phyloP scores from a whole-genome alignment of 2,797 vertebrate genomes.

The Coccyzus lansbergi region DNA sequence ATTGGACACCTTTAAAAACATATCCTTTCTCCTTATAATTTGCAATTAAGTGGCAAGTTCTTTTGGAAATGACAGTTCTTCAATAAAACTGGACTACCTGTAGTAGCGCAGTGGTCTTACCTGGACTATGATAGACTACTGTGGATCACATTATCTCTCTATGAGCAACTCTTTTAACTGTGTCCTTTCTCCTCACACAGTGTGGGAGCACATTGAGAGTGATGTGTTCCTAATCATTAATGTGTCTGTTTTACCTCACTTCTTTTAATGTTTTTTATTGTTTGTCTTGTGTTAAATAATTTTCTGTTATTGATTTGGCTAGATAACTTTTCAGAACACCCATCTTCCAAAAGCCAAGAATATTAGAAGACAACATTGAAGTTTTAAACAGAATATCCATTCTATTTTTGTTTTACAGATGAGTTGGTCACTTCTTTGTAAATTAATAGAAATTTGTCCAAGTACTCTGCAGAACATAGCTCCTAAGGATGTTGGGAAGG shows the following conservation, averaged over 20 bases:
- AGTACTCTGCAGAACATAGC: constrained; percentile 81
- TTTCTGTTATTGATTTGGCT: neutral
- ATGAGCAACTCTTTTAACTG: neutral
- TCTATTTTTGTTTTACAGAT: constrained; percentile 78
- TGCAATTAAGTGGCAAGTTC: neutral
- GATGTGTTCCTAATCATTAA: neutral
- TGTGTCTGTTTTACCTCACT: neutral
- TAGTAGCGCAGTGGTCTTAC: neutral
- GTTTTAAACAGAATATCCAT: neutral
- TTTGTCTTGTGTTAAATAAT: neutral
- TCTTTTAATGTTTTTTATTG: neutral
- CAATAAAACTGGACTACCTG: neutral
- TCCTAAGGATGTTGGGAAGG: constrained; percentile 80
- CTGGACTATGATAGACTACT: neutral
- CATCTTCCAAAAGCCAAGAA: neutral
- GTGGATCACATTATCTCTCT: neutral
- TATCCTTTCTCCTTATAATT: neutral
- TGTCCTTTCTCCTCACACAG: neutral
- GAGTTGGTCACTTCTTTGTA: constrained; percentile 91
- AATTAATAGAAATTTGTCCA: constrained; percentile 91
- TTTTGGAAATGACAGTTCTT: neutral
- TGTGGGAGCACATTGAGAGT: neutral
- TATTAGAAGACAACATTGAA: neutral
- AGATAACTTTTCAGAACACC: neutral
- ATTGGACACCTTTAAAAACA: neutral